Evolutionary conservation across 2,888 invertebrate genomes (phyloP).

Genomic region (Bursaphelenchus okinawaensis): DNA sequence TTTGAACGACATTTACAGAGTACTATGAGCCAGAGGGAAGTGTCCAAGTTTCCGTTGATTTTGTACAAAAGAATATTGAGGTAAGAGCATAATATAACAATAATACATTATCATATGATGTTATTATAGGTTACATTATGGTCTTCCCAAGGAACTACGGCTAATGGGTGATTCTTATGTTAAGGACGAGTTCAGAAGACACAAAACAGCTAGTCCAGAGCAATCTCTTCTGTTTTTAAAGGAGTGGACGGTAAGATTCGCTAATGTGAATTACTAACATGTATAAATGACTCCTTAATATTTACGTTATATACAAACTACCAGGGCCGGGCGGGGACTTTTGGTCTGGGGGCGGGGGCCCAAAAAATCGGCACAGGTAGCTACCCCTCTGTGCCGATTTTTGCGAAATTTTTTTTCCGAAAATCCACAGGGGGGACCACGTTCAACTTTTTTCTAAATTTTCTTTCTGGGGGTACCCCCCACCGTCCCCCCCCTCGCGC

Average conservation of each 20-base stretch:
- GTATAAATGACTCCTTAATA: too few species aligned
- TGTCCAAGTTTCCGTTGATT: conserved; percentile 30
- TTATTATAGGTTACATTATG: conserved; percentile 48
- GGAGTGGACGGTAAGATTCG: conserved; percentile 39
- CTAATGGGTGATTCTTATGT: conserved; percentile 50
- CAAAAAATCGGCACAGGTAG: too few species aligned
- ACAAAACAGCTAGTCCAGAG: conserved; percentile 32
- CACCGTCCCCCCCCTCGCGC: too few species aligned
- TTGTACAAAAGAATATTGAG: conserved; percentile 37
- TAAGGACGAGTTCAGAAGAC: conserved; percentile 43
- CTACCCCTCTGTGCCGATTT: too few species aligned
- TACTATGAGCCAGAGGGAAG: background rate
- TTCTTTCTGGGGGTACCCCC: too few species aligned
- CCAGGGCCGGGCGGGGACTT: too few species aligned
- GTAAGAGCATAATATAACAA: conserved; percentile 8
- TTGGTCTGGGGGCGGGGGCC: too few species aligned
- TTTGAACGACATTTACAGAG: too few species aligned
- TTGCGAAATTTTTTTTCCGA: too few species aligned
- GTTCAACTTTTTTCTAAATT: too few species aligned
- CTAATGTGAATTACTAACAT: background rate
- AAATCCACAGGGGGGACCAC: too few species aligned
- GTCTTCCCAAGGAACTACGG: conserved; percentile 41
- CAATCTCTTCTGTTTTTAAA: conserved; percentile 41
- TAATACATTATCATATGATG: background rate
- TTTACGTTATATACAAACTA: too few species aligned